Base-by-base conservation (phyloP, 2,113 vertebrate species). In the Pao palembangensis region DNA sequence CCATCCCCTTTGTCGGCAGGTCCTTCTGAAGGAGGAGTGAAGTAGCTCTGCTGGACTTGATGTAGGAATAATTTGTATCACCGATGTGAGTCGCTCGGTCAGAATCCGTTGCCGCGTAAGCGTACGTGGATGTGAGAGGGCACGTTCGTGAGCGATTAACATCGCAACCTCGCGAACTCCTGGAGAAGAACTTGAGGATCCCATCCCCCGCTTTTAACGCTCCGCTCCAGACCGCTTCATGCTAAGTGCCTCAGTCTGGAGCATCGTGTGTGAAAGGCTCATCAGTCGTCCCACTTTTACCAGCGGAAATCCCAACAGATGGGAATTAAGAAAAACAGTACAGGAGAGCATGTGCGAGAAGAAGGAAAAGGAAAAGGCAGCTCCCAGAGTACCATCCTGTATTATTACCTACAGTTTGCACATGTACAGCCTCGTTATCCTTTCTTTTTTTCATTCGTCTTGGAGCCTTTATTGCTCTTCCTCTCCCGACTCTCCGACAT, bases 241-340 rank as follows among this genome's bases (percentile, higher is more conserved):
- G 65, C 59, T 69, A 74, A 79, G 76, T 70, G 59, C 38, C 61
- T 61, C 54, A 55, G 50, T 76, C 69, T 78, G 64, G 67, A 68
- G 76, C 51, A 6, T 51, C 69, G 64, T 73, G 59, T 73, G 64
- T 58, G 78, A 78, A 76, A 55, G 67, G 51, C 63, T 79, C 68
- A 50, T 67, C n/a, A 15, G 49, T 67, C 34, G 69, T 71, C 53
- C 63, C 64, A 61, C 71, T 28, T 76, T 84, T 64, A 81, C 66
- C 79, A 78, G 81, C 21, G 73, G 64, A 75, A 75, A 76, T 82
- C 73, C 73, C 51, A 73, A 58, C 52, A 75, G 72, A 63, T 51
- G 54, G 57, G 52, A 52, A 47, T 73, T 58, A 61, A 62, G 59
- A 71, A 62, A 67, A 75, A 59, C 58, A 59, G 64, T 50, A 20